Base-by-base conservation (phyloP, 2,888 invertebrate genomes). In the Augochlorella aurata region DNA sequence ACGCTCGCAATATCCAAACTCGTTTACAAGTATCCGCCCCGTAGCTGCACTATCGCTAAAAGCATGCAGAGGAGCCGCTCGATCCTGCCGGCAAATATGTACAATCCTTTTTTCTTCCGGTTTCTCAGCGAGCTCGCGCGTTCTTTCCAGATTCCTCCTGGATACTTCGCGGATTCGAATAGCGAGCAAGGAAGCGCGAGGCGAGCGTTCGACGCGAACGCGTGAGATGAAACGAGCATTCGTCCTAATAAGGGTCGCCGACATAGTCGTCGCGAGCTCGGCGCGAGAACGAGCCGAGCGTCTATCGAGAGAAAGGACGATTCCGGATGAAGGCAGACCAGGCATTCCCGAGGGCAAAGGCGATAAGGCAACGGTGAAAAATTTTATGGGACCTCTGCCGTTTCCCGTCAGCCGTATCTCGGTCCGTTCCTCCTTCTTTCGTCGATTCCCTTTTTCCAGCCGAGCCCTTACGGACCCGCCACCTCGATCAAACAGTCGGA, bases 301-400 rank as follows among this genome's bases (percentile, higher is more conserved):
- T 63, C 72, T 70, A 70, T 54, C 63, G 44, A 38, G 44, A 61
- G 24, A 61, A 73, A 79, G 69, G 29, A 70, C 50, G 72, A 75
- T 71, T 54, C 29, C 74, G 74, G 12, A 70, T 45, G 69, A 79
- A 79, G 50, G 69, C 47, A 49, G 63, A 29, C 52, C 65, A 58
- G 63, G 50, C 49, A 54, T 67, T 47, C 70, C 61, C 67, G 70
- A 24, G 65, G 69, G 49, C 45, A 44, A 54, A 49, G 21, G n/a
- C 70, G 77, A 75, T 79, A 79, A 77, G 65, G 47, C 52, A 66
- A 10, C 47, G 58, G 38, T 52, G 74, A 61, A 68, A 76, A 72
- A 82, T 84, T 79, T 77, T 75, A 82, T 74, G 82, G 21, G 47
- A 44, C 47, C 69, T 24, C 63, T 44, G 74, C 50, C 63, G 44